These are phyloP conservation scores for Shargacucullia verbasci DNA, from an alignment of 2,888 invertebrate species.

Conservation along the genomic window DNA sequence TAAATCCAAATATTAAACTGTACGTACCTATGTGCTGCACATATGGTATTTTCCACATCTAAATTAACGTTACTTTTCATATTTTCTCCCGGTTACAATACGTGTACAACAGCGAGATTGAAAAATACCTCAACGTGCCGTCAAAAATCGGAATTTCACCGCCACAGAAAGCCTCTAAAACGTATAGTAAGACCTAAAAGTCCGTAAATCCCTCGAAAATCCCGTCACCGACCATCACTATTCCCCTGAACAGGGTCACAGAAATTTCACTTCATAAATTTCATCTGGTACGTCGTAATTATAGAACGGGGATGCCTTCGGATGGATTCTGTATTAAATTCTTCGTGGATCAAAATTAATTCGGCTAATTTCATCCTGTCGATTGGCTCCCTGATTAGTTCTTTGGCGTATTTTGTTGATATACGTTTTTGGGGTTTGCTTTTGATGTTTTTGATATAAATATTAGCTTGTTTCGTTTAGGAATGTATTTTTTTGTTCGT, in stretches of 20 bases:
- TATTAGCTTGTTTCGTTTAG: too few relatives aligned
- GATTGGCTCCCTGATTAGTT: slow-evolving; percentile 37
- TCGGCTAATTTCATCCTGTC: slow-evolving; percentile 37
- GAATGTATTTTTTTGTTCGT: too few relatives aligned
- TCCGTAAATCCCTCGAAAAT: slow-evolving; percentile 20
- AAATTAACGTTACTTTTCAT: neutral
- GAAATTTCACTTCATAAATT: slow-evolving; percentile 79
- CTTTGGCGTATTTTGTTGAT: slow-evolving; percentile 20
- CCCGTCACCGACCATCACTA: slow-evolving; percentile 46
- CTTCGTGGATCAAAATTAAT: slow-evolving; percentile 61
- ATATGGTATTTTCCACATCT: too few relatives aligned
- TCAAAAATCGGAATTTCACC: slow-evolving; percentile 34
- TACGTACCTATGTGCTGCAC: too few relatives aligned
- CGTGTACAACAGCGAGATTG: slow-evolving; percentile 8
- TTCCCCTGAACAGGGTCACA: slow-evolving; percentile 51
- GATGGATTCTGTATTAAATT: slow-evolving; percentile 75
- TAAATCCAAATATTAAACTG: too few relatives aligned
- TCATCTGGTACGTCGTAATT: slow-evolving; percentile 75
- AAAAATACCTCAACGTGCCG: slow-evolving; percentile 32
- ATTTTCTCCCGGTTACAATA: neutral
- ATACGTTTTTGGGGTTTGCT: neutral
- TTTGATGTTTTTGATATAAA: neutral
- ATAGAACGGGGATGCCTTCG: slow-evolving; percentile 64
- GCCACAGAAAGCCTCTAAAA: slow-evolving; percentile 14
- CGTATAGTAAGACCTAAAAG: slow-evolving; percentile 9